These are phyloP conservation scores for Ceratosolen fusciceps DNA, from an alignment of 1,140 invertebrate genomes.

Conservation along the genomic window DNA sequence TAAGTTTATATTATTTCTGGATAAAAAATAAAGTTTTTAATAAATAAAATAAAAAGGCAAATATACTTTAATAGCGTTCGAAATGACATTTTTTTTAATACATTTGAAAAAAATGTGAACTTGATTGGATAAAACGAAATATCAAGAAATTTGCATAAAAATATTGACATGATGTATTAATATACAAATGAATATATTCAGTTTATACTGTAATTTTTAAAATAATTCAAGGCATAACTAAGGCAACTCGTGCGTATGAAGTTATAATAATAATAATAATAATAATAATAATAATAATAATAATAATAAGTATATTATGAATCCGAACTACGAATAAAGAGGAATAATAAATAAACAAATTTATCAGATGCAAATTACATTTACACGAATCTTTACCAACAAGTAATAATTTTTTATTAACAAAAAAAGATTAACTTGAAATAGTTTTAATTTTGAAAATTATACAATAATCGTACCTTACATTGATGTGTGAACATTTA, in stretches of 20 bases:
- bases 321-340: constrained; percentile 29
- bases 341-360: constrained; percentile 38
- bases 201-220: constrained; percentile 49
- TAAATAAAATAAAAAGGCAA: constrained; percentile 37
- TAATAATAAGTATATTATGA: constrained; percentile 13
- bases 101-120: not conserved
- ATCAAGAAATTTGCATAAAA: constrained; percentile 19
- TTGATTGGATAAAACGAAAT: constrained; percentile 2
- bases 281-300: no score
- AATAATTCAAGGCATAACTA: constrained; percentile 50
- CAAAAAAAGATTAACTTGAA: constrained; percentile 49
- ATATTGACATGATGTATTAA: constrained; percentile 25
- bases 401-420: constrained; percentile 49
- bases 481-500: constrained; percentile 47
- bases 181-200: constrained; percentile 40
- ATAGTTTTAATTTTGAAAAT: constrained; percentile 52
- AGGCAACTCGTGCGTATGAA: constrained; percentile 39
- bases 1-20: constrained; percentile 47
- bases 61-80: constrained; percentile 2
- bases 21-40: constrained; percentile 47
- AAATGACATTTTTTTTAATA: not conserved
- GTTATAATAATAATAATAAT: no score
- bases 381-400: constrained; percentile 48
- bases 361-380: constrained; percentile 42
- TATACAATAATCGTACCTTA: constrained; percentile 53